These are phyloP conservation scores for Motacilla alba DNA, from an alignment of 2,113 vertebrate genomes.

Conservation along the genomic window DNA sequence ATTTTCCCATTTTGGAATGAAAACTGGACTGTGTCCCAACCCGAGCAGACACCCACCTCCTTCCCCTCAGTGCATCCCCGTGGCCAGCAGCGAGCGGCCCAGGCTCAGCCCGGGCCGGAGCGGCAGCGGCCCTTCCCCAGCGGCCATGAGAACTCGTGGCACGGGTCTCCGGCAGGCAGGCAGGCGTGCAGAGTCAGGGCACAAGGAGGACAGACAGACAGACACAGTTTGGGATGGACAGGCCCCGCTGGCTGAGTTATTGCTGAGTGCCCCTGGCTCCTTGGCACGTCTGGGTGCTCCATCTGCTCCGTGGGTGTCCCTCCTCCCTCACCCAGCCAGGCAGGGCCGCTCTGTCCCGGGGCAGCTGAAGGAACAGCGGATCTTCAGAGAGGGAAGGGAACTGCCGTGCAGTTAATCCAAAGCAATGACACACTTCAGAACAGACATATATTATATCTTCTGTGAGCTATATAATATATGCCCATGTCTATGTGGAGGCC, in stretches of 20 bases:
- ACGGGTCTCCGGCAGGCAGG: background rate
- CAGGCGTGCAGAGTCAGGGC: background rate
- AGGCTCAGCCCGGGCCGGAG: no score
- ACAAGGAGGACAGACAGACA: background rate
- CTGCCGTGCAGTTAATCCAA: background rate
- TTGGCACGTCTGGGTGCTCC: accelerated
- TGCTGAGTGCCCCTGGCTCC: constrained; percentile 20
- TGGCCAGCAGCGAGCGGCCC: no score
- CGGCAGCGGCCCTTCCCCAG: background rate
- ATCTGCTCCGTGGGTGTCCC: background rate
- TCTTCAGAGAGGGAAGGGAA: background rate
- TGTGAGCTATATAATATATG: constrained; percentile 21
- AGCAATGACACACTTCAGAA: background rate
- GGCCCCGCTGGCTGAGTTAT: background rate
- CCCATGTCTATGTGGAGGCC: background rate
- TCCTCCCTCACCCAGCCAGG: background rate
- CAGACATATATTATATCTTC: constrained; percentile 1
- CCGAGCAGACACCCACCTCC: background rate
- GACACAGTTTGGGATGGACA: background rate
- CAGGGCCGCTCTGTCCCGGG: background rate
- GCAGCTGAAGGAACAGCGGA: background rate
- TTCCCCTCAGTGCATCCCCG: background rate
- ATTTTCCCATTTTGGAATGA: background rate
- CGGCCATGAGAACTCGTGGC: background rate
- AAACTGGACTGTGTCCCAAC: background rate